Base-by-base conservation (phyloP, 2,888 invertebrate genomes). In the Rotaria magnacalcarata region DNA sequence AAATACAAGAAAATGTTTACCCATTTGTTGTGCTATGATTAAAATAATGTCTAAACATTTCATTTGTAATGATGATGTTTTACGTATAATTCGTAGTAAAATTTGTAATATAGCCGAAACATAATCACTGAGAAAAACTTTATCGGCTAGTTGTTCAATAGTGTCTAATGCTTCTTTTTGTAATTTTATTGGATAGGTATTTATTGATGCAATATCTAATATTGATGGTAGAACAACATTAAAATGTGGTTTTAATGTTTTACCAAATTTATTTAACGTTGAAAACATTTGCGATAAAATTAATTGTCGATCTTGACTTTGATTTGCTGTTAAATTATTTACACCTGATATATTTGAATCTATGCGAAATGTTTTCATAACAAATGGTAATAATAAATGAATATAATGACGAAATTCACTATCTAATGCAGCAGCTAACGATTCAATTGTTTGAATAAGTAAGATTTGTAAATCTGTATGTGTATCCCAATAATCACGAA, bases 161-260 rank as follows among this genome's bases (percentile, higher is more conserved):
- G 47, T 47, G 47, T 80, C 75, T 11, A 80, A 47, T 43, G 75
- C 75, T 80, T 80, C 75, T 43, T 47, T 43, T 24, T 47, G 43
- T 47, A 80, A 80, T 80, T 80, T 41, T 21, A 80, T 47, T 21
- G 75, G 47, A 80, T 80, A 43, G 5, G n/a, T 24, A 43, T 21
- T 19, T 47, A 43, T 43, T 80, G 75, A 80, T 43, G 75, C 75
- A 7, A 80, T 80, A 24, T 80, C 75, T 47, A 80, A 80, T 19
- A 80, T 80, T 24, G 75, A 80, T 80, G 75, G 75, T 80, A 80
- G 16, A 19, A 80, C 75, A 24, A 80, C 75, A 80, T 80, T 80
- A n/a, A 80, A 80, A 80, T 80, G 75, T 21, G 75, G 75, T 80
- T 80, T 80, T 80, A 80, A 47, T 80, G 75, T 80, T 80, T 80